phyloP scores from a whole-genome alignment of 2,797 vertebrate genomes.

The Anguilla pacifica region DNA sequence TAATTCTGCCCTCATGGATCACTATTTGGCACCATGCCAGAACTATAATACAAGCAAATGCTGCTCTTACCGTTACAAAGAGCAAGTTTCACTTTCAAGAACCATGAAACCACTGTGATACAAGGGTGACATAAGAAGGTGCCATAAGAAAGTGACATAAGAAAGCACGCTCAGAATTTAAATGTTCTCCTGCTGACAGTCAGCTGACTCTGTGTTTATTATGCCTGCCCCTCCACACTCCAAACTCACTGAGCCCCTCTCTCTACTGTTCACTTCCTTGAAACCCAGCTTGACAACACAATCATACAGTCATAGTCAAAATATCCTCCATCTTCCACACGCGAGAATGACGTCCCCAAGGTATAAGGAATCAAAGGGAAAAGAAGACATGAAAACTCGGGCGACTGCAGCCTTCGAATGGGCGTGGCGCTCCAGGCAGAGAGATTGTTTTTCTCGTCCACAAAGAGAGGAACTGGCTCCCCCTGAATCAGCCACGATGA shows the following conservation, averaged over 20 bases:
- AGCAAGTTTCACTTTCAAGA: not conserved
- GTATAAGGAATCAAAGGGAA: not conserved
- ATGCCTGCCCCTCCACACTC: not conserved
- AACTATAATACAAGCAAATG: not conserved
- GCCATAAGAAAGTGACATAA: too few relatives aligned
- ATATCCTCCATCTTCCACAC: not conserved
- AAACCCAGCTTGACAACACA: not conserved
- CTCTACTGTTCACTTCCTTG: not conserved
- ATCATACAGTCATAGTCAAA: not conserved
- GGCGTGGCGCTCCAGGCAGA: not conserved
- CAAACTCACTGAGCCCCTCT: not conserved
- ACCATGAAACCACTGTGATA: too few relatives aligned
- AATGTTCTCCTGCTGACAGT: not conserved
- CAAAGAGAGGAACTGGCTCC: conserved; percentile 6
- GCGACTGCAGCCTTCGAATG: not conserved
- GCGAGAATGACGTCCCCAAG: not conserved
- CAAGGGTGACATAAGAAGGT: too few relatives aligned
- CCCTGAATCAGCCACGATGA: not conserved
- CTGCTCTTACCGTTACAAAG: not conserved
- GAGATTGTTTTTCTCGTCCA: not conserved
- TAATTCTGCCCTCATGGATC: not conserved
- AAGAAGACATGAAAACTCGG: not conserved
- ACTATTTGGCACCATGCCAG: not conserved
- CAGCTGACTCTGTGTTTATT: not conserved
- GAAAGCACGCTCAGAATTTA: not conserved